Base-by-base conservation (phyloP, 2,888 invertebrate genomes). In the Drosophila histrio region DNA sequence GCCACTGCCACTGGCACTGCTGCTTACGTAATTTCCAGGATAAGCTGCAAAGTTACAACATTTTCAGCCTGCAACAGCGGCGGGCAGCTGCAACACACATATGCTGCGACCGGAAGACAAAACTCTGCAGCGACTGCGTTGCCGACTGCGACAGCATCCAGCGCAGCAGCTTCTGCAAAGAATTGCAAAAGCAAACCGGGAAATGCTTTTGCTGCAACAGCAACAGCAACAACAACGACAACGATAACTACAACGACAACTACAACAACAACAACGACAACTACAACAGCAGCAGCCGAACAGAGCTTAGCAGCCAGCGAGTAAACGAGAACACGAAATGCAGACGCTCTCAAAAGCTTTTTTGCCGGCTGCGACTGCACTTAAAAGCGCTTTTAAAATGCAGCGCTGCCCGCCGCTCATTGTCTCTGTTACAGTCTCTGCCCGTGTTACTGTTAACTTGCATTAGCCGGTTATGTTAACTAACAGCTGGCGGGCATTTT, bases 21-120 rank as follows among this genome's bases (percentile, higher is more conserved):
- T 76, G 82, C 82, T 82, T 83, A 83, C 82, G 86, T 83, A 83
- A 83, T 82, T 83, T 83, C 82, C 82, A 87, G 82, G 88, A 83
- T 83, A 87, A 87, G 86, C 82, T 87, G 82, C 88, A 82, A 85
- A 87, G 79, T 87, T 87, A 84, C 85, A 84, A 75, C 79, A 81
- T 87, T 87, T 84, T 87, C 73, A 71, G 72, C 53, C 65, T 72
- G 47, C 72, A 71, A 46, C 59, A 46, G 63, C 50, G 54, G 60
- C 43, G 56, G 36, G 49, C 70, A 66, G 58, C 77, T 77, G 61
- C 79, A 75, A 62, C 62, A 82, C 43, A 79, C 76, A 71, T 76
- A 70, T 76, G 80, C 77, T 76, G 50, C 64, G 50, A 61, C 75
- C 82, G 75, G 71, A 78, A 81, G 59, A 69, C 53, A 47, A 77